These are phyloP conservation scores for Drosophila testacea DNA, from an alignment of 2,888 invertebrate species.

Conservation along the genomic window DNA sequence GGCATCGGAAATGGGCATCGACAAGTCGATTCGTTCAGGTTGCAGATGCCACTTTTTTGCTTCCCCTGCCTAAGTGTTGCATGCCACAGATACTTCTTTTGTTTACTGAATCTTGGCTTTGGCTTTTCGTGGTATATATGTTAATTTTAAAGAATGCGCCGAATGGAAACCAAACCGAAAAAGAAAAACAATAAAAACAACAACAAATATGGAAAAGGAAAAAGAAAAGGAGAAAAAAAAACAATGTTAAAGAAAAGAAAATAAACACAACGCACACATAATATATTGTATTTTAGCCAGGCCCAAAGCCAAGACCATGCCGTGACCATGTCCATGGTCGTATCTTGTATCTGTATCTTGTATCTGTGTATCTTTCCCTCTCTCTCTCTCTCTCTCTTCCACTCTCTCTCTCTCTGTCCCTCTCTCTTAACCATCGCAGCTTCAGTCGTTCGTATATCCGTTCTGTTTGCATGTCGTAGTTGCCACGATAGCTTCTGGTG, in stretches of 20 bases:
- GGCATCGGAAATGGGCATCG: constrained; percentile 2
- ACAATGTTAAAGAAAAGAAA: constrained; percentile 15
- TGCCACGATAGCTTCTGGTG: constrained; percentile 72
- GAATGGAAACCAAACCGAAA: constrained; percentile 29
- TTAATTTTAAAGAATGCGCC: constrained; percentile 70
- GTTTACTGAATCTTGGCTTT: constrained; percentile 17
- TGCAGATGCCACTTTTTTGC: constrained; percentile 7
- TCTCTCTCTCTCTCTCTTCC: constrained; percentile 1
- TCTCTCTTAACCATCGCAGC: constrained; percentile 50
- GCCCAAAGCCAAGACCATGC: constrained; percentile 53
- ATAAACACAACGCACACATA: constrained; percentile 41
- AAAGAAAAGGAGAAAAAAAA: constrained; percentile 4
- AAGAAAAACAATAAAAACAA: constrained; percentile 30
- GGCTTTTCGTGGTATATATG: constrained; percentile 51
- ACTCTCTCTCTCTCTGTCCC: not conserved
- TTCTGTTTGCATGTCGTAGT: constrained; percentile 69
- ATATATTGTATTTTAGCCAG: constrained; percentile 66
- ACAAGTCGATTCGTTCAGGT: constrained; percentile 9
- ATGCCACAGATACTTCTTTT: constrained; percentile 14
- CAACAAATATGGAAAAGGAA: constrained; percentile 10
- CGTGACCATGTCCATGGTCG: constrained; percentile 75
- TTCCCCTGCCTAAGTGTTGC: not conserved
- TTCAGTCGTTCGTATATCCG: constrained; percentile 78
- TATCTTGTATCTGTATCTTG: constrained; percentile 74
- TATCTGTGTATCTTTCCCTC: constrained; percentile 34